phyloP scores from a whole-genome alignment of 2,113 vertebrate species.

The Butorides virescens region DNA sequence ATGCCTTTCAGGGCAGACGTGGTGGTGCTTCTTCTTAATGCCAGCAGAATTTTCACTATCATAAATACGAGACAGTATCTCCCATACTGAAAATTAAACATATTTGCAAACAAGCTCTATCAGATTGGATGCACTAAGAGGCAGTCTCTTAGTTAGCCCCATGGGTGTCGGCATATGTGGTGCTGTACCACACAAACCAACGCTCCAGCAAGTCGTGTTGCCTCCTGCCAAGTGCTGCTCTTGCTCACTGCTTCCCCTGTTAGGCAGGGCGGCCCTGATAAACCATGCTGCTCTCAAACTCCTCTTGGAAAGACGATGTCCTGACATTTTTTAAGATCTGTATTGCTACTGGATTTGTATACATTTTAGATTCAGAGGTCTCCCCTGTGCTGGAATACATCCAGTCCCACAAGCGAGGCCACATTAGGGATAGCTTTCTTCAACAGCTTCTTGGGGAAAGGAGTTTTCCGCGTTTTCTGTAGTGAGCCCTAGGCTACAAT shows the following conservation, averaged over 20 bases:
- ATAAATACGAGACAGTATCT: background rate
- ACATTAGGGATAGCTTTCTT: background rate
- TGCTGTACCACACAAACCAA: background rate
- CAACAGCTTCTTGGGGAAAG: background rate
- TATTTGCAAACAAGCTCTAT: background rate
- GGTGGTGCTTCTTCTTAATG: background rate
- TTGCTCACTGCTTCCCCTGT: conserved; percentile 6
- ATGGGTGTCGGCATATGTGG: background rate
- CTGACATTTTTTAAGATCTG: background rate
- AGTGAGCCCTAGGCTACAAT: background rate
- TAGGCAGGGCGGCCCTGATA: background rate
- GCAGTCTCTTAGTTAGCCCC: background rate
- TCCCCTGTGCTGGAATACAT: conserved; percentile 24
- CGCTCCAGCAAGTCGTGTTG: conserved; percentile 38
- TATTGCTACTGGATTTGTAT: conserved; percentile 42
- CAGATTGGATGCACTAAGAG: background rate
- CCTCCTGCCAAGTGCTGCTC: background rate
- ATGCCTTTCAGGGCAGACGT: background rate
- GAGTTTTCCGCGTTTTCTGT: background rate
- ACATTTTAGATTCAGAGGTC: conserved; percentile 41
- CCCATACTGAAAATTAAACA: background rate
- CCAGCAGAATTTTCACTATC: background rate
- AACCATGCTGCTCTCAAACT: background rate
- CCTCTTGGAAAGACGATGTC: background rate
- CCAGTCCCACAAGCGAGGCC: background rate